These are phyloP conservation scores for Schizaphis graminum DNA, from an alignment of 2,888 invertebrate genomes.

Conservation along the genomic window DNA sequence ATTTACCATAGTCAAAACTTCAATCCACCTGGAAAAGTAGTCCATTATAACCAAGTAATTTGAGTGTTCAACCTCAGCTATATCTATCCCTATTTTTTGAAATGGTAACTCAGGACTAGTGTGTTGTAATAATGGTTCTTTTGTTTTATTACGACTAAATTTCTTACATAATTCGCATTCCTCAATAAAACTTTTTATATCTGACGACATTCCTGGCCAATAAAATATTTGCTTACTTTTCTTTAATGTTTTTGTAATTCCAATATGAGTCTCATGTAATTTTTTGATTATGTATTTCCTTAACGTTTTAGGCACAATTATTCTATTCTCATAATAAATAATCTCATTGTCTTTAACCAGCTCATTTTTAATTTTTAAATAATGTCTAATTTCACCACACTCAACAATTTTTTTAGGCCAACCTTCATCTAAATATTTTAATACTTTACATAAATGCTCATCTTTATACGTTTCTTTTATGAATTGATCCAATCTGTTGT, in stretches of 20 bases:
- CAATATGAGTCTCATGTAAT: slow-evolving; percentile 66
- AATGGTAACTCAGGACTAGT: slow-evolving; percentile 68
- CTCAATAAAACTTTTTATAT: slow-evolving; percentile 67
- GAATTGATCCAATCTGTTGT: slow-evolving; percentile 1
- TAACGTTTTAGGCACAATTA: slow-evolving; percentile 65
- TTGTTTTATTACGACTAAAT: slow-evolving; percentile 62
- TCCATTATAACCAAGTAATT: slow-evolving; percentile 68
- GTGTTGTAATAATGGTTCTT: slow-evolving; percentile 68
- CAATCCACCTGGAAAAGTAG: slow-evolving; percentile 68
- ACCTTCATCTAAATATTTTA: neutral
- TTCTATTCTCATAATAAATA: slow-evolving; percentile 12
- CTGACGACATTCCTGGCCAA: too few species aligned
- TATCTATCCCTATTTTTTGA: slow-evolving; percentile 69
- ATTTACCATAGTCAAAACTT: slow-evolving; percentile 48
- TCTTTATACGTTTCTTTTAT: neutral
- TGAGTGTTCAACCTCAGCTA: slow-evolving; percentile 68
- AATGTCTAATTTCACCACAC: slow-evolving; percentile 24
- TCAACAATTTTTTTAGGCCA: slow-evolving; percentile 30
- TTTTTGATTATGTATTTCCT: slow-evolving; percentile 52
- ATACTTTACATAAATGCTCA: neutral
- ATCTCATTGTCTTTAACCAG: slow-evolving; percentile 26
- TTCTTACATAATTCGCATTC: slow-evolving; percentile 67
- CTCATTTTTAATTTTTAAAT: slow-evolving; percentile 35
- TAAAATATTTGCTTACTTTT: slow-evolving; percentile 66
- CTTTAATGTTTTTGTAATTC: too few species aligned